Evolutionary conservation across 2,797 vertebrate species (phyloP).

Genomic region (Sus cebifrons): DNA sequence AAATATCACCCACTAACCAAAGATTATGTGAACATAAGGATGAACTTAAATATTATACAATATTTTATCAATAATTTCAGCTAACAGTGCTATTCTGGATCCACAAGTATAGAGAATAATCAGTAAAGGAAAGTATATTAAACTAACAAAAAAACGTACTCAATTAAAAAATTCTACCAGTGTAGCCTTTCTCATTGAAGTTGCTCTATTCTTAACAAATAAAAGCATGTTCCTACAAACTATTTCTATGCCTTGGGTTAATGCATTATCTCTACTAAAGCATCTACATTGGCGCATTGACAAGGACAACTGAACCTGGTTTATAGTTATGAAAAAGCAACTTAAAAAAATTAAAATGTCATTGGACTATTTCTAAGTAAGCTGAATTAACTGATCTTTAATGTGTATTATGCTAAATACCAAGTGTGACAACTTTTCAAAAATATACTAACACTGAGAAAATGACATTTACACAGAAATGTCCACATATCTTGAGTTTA

Average conservation of each 20-base stretch:
- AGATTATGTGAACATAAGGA: slow-evolving; percentile 95
- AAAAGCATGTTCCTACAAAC: background rate
- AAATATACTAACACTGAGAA: background rate
- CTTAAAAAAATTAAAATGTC: background rate
- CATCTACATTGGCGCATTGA: background rate
- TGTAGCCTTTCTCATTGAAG: slow-evolving; percentile 90
- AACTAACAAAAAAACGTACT: slow-evolving; percentile 92
- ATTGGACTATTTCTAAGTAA: background rate
- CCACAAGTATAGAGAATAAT: slow-evolving; percentile 96
- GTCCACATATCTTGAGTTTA: background rate
- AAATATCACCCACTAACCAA: slow-evolving; percentile 96
- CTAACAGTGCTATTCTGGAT: slow-evolving; percentile 95
- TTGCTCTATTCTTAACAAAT: background rate
- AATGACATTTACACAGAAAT: background rate
- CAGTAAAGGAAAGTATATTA: slow-evolving; percentile 94
- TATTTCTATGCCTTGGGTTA: background rate
- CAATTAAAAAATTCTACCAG: slow-evolving; percentile 95
- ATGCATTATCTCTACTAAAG: background rate
- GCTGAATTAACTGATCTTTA: background rate
- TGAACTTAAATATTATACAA: slow-evolving; percentile 96
- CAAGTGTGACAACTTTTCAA: background rate
- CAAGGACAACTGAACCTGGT: background rate
- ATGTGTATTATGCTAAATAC: background rate
- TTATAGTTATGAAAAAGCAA: background rate
- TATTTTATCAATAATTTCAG: slow-evolving; percentile 96